Base-by-base conservation (phyloP, 2,113 vertebrate species). In the Plectropomus leopardus region DNA sequence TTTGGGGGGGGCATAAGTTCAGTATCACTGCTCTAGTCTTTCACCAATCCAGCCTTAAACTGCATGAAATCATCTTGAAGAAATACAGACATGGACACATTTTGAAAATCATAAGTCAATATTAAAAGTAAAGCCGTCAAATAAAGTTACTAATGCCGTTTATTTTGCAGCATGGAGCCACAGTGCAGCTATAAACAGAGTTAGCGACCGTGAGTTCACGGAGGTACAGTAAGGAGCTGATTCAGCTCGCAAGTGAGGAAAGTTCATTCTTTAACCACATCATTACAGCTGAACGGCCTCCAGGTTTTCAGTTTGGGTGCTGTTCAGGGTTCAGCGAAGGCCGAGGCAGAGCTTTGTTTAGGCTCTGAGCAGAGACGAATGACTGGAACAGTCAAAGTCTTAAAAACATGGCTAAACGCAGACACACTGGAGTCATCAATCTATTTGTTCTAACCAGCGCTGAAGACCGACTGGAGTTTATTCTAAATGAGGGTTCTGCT, bases 191-290 rank as follows among this genome's bases (percentile, higher is more conserved):
- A 68, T 72, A 86, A 84, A 82, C 86, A 76, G 63, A 76, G 59
- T 76, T 42, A 66, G 50, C 17, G 72, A 15, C 57, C 63, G 72
- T 10, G 61, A 73, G 54, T 68, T 85, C 69, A 47, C 4, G 42
- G 79, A 85, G 89, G 21, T 61, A 42, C 34, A 23, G 71, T 77
- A 82, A 74, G 80, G 75, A 78, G 80, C 87, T 75, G 83, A 91
- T 76, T 86, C 72, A 72, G 78, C 83, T 76, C 32, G 34, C 67
- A 66, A 79, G 83, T 19, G 48, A 78, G 67, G 76, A 76, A 63
- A 74, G 67, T 77, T 84, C 72, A 82, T 86, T 87, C 87, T 71
- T 72, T 82, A 86, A 86, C 82, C 82, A 83, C 88, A 88, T 91
- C 77, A 79, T 88, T 89, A 85, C 84, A 74, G 74, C 82, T 81